Percentiles rank a stretch among this genome's conserved stretches.
phyloP scores from a whole-genome alignment of 2,888 invertebrate species.

The Microctonus aethiopoides region DNA sequence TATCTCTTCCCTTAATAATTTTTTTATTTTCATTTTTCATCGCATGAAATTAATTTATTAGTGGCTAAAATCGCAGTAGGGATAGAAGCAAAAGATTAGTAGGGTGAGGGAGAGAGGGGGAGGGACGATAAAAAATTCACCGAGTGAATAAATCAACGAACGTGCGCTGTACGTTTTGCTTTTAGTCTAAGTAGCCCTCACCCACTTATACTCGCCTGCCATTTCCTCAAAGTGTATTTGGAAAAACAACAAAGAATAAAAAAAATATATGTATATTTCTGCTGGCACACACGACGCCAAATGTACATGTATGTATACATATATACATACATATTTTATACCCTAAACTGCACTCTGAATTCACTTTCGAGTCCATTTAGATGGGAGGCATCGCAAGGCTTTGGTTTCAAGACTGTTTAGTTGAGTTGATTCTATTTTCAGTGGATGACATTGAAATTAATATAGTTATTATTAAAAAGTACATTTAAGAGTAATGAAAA shows the following conservation, averaged over 20 bases:
- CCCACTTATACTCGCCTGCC: constrained; percentile 36
- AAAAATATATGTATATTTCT: neutral
- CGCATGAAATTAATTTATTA: neutral
- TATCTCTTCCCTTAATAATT: too few species aligned
- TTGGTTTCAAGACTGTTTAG: constrained; percentile 5
- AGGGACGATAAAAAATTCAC: constrained; percentile 59
- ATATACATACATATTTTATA: constrained; percentile 15
- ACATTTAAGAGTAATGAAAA: too few species aligned
- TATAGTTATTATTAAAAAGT: too few species aligned
- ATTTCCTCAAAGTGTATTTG: constrained; percentile 31
- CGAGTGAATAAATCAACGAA: constrained; percentile 63
- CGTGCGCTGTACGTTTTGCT: constrained; percentile 51
- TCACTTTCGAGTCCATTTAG: constrained; percentile 20
- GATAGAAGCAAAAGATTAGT: constrained; percentile 29
- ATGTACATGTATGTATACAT: constrained; percentile 23
- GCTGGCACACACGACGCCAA: neutral
- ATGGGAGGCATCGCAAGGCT: constrained; percentile 6
- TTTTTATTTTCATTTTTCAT: neutral
- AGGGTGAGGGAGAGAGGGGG: constrained; percentile 24
- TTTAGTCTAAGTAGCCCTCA: constrained; percentile 54
- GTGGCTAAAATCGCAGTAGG: constrained; percentile 13
- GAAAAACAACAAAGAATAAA: constrained; percentile 10
- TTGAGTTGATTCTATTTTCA: constrained; percentile 15
- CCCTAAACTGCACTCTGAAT: constrained; percentile 22
- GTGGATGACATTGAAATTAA: too few species aligned